Evolutionary conservation across 2,113 vertebrate species (phyloP).

Genomic region (Ammodramus savannarum): DNA sequence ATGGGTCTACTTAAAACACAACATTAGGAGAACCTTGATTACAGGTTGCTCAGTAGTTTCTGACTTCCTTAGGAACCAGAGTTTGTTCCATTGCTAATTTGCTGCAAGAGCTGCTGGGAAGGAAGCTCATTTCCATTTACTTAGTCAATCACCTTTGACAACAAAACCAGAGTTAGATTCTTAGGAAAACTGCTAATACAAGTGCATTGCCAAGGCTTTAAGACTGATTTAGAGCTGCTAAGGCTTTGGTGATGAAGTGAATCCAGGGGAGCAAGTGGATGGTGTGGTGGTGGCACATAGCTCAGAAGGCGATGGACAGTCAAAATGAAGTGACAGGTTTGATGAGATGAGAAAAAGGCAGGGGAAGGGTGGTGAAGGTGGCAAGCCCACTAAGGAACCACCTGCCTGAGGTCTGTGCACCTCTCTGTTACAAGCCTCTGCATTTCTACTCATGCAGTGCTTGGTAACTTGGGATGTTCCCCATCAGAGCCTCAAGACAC

Average conservation of each 20-base stretch:
- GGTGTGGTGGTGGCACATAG: not conserved
- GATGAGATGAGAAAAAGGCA: not conserved
- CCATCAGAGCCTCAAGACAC: not conserved
- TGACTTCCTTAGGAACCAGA: conserved; percentile 36
- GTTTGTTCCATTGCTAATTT: conserved; percentile 35
- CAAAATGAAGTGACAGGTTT: not conserved
- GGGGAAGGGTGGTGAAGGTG: not conserved
- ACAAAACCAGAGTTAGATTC: not conserved
- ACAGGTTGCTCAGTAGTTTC: conserved; percentile 55
- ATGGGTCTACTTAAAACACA: conserved; percentile 67
- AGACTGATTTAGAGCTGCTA: not conserved
- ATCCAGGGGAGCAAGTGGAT: not conserved
- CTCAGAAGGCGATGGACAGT: not conserved
- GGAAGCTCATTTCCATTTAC: conserved; percentile 43
- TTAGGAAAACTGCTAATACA: not conserved
- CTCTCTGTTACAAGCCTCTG: not conserved
- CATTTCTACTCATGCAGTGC: not conserved
- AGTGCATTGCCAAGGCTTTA: not conserved
- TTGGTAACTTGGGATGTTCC: not conserved
- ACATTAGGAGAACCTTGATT: conserved; percentile 67
- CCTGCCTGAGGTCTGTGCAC: not conserved
- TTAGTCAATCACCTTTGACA: not conserved
- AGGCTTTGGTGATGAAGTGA: accelerated
- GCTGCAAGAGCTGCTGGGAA: conserved; percentile 47
- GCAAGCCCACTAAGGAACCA: not conserved